Percentiles rank a stretch among this genome's conserved stretches.
Evolutionary conservation across 2,113 vertebrate species (phyloP).

Genomic region (Neoarius graeffei): DNA sequence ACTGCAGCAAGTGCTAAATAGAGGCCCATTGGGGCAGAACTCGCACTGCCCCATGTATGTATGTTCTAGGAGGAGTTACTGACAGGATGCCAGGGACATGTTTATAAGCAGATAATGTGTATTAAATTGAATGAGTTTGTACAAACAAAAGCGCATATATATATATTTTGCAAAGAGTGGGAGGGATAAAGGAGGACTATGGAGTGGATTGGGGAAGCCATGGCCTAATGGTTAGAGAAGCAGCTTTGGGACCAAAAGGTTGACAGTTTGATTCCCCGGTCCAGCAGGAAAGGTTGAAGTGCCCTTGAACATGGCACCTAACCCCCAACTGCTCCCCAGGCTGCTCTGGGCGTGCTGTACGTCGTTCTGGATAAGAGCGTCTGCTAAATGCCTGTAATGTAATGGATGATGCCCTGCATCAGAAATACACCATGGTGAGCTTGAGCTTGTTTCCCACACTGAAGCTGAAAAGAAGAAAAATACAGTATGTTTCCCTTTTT

Average conservation of each 20-base stretch:
- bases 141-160: neutral
- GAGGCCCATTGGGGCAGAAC: neutral
- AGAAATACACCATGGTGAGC: neutral
- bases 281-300: too few species aligned
- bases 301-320: too few species aligned
- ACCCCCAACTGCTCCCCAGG: too few species aligned
- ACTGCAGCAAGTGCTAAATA: neutral
- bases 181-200: neutral
- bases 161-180: neutral
- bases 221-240: too few species aligned
- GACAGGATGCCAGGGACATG: neutral
- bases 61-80: neutral
- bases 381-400: too few species aligned
- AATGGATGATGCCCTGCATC: neutral
- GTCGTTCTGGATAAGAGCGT: too few species aligned
- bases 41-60: neutral
- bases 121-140: neutral
- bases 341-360: too few species aligned
- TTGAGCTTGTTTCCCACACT: neutral
- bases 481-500: neutral
- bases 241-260: too few species aligned
- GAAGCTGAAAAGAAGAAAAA: neutral
- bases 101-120: neutral
- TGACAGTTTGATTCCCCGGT: too few species aligned
- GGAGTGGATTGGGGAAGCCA: neutral